Evolutionary conservation across 2,113 vertebrate species (phyloP).

Genomic region (Okapia johnstoni): DNA sequence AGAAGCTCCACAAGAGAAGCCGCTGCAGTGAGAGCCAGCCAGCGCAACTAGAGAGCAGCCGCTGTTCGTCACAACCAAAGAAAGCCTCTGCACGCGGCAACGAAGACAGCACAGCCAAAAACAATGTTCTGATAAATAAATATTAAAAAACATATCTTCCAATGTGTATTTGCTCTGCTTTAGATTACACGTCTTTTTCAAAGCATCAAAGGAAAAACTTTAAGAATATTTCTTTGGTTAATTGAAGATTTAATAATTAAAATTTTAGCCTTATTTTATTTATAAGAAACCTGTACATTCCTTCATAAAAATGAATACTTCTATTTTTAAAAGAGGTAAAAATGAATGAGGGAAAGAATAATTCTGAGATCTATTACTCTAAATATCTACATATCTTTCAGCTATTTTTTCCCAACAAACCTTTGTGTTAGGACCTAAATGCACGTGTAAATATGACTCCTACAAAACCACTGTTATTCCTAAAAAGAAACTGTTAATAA

Average conservation of each 20-base stretch:
- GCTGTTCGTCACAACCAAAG: fast-evolving
- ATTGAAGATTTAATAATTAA: neutral
- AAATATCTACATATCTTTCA: neutral
- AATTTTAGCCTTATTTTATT: neutral
- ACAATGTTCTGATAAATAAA: neutral
- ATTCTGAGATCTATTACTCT: neutral
- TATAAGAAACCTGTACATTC: neutral
- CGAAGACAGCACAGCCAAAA: neutral
- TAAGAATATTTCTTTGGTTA: neutral
- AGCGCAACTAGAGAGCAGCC: neutral
- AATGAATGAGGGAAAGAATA: neutral
- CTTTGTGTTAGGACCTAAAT: neutral
- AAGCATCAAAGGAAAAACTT: neutral
- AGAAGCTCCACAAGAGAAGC: neutral
- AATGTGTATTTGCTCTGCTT: neutral
- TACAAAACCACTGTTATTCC: neutral
- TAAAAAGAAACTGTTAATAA: neutral
- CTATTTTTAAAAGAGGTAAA: neutral
- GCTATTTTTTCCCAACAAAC: neutral
- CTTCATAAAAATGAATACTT: neutral
- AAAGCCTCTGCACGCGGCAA: neutral
- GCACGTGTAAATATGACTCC: neutral
- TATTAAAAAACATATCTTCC: neutral
- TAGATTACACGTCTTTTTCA: neutral
- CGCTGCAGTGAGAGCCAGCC: neutral